These are phyloP conservation scores for Tricholaema leucomelas DNA, from an alignment of 2,113 vertebrate species.

Conservation along the genomic window DNA sequence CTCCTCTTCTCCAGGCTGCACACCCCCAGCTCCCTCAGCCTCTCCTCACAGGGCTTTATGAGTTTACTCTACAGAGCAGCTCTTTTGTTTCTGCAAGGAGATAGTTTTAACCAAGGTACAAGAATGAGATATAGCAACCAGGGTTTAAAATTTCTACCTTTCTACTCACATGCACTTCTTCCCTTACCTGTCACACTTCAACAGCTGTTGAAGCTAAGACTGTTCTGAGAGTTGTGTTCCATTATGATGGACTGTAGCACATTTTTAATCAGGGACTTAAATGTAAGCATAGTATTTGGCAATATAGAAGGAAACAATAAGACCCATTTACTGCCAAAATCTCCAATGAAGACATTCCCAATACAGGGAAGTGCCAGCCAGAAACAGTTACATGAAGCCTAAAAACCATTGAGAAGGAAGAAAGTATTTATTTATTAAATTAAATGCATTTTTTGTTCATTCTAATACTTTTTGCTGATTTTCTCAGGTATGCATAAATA, in stretches of 20 bases:
- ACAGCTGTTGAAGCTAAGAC: background rate
- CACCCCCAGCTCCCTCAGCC: too few species aligned
- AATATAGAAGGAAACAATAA: background rate
- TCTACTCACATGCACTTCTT: background rate
- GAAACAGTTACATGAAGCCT: background rate
- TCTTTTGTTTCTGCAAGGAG: background rate
- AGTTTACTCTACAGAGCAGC: background rate
- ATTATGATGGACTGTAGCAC: background rate
- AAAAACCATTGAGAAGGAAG: background rate
- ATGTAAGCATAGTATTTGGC: background rate
- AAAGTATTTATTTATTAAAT: background rate
- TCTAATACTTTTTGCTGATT: constrained; percentile 11
- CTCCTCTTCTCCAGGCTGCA: too few species aligned
- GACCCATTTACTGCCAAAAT: background rate
- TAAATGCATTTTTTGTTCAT: background rate
- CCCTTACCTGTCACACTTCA: background rate
- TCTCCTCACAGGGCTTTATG: too few species aligned
- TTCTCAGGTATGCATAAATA: constrained; percentile 58
- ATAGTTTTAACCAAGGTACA: background rate
- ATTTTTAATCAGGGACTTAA: constrained; percentile 15
- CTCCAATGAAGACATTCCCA: background rate
- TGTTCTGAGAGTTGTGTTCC: background rate
- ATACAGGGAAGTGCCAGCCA: background rate
- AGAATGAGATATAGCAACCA: background rate
- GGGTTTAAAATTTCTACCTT: background rate